A percentile compares a stretch with the other conserved stretches of the same genome.
phyloP scores from a whole-genome alignment of 2,113 vertebrate species.

The Serinus canaria region DNA sequence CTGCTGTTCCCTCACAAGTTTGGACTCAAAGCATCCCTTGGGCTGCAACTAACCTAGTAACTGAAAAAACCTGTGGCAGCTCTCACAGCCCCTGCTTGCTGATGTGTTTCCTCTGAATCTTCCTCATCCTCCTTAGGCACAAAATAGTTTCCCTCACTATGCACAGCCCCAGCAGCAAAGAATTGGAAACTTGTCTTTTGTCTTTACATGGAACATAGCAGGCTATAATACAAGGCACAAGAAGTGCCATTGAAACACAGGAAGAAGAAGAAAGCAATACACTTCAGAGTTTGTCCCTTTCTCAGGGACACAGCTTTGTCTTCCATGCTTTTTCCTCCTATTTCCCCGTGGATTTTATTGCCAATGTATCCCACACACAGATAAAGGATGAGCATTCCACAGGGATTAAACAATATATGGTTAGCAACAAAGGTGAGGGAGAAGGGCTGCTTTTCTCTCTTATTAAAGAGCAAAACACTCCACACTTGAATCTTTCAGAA shows the following conservation, averaged over 20 bases:
- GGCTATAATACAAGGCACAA: background rate
- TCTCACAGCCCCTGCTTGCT: background rate
- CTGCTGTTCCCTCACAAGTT: background rate
- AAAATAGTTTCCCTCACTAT: background rate
- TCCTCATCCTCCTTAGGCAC: background rate
- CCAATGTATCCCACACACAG: background rate
- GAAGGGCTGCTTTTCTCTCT: background rate
- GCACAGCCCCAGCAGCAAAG: background rate
- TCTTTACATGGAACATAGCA: background rate
- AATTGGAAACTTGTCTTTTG: background rate
- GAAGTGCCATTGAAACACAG: background rate
- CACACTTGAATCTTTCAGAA: background rate
- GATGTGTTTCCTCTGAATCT: background rate
- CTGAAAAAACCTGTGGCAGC: background rate
- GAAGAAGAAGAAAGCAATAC: background rate
- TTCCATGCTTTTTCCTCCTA: background rate
- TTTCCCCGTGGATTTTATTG: background rate
- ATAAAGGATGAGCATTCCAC: background rate
- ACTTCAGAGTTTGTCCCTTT: background rate
- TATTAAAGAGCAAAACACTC: background rate
- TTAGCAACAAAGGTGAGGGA: background rate
- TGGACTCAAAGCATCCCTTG: background rate
- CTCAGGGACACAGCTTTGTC: background rate
- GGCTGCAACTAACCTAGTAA: background rate
- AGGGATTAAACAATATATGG: background rate